Conservation (phyloP, 2,113 vertebrate species). For the Bombycilla garrulus region DNA sequence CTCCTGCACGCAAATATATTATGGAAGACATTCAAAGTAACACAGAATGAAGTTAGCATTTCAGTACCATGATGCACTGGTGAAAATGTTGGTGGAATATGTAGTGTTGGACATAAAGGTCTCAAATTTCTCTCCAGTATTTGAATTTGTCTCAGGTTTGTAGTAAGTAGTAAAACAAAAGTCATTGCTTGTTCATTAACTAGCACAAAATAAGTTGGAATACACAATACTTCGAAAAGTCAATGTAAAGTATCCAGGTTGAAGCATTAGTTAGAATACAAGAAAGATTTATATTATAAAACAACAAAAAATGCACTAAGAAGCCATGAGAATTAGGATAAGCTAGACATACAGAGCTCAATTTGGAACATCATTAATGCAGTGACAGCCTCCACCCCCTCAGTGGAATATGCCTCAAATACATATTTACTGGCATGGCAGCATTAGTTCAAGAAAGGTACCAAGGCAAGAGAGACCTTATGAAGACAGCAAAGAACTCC, state of each 20-base stretch:
- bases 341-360: background rate
- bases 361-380: background rate
- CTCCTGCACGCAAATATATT: background rate
- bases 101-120: background rate
- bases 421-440: background rate
- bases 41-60: background rate
- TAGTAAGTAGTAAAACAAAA: background rate
- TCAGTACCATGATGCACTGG: background rate
- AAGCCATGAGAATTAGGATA: background rate
- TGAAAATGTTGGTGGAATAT: background rate
- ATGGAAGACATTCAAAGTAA: background rate
- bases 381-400: background rate
- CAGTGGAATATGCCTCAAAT: background rate
- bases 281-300: background rate
- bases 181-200: background rate
- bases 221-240: background rate
- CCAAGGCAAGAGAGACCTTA: background rate
- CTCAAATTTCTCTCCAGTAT: background rate
- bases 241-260: background rate
- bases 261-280: background rate
- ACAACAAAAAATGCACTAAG: background rate
- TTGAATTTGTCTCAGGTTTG: background rate
- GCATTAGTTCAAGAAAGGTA: background rate
- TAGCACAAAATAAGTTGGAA: background rate
- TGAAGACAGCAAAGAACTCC: background rate